Conservation (phyloP, 1,140 invertebrate species). For the Forficula auricularia region DNA sequence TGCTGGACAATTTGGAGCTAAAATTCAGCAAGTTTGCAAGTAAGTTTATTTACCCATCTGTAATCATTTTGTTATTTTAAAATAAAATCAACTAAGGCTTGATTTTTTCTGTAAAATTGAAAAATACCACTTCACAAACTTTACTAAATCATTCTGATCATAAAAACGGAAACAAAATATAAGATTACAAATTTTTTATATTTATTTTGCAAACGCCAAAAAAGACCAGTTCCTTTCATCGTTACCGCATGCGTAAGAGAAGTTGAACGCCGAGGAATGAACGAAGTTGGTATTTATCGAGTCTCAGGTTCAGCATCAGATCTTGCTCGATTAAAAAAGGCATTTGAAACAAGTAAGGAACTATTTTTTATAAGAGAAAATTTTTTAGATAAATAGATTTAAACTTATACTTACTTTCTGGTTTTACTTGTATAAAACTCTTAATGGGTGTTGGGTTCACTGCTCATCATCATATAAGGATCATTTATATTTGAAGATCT, state of each 20-base stretch:
- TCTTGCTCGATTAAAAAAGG: slow-evolving; percentile 75
- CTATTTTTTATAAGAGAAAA: slow-evolving; percentile 8
- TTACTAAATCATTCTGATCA: neutral
- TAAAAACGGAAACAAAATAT: too few relatives aligned
- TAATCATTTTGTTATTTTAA: slow-evolving; percentile 1
- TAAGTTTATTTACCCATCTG: slow-evolving; percentile 26
- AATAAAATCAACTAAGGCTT: neutral
- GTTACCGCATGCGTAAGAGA: slow-evolving; percentile 76
- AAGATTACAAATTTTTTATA: slow-evolving; percentile 8
- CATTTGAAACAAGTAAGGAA: slow-evolving; percentile 78
- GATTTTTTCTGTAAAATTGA: neutral
- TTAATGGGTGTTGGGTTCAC: too few relatives aligned
- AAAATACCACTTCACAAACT: neutral
- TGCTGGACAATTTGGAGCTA: slow-evolving; percentile 68
- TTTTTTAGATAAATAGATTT: too few relatives aligned
- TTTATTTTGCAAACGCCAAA: slow-evolving; percentile 49
- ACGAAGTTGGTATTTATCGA: slow-evolving; percentile 84
- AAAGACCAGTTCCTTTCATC: slow-evolving; percentile 73
- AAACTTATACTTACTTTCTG: too few relatives aligned
- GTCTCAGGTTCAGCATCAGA: slow-evolving; percentile 90
- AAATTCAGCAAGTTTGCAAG: slow-evolving; percentile 77
- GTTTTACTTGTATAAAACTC: too few relatives aligned
- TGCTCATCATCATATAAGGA: too few relatives aligned
- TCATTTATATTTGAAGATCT: too few relatives aligned
- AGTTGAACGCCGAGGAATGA: slow-evolving; percentile 74